Evolutionary conservation across 1,140 invertebrate species (phyloP).

Genomic region (Microvelia longipes): DNA sequence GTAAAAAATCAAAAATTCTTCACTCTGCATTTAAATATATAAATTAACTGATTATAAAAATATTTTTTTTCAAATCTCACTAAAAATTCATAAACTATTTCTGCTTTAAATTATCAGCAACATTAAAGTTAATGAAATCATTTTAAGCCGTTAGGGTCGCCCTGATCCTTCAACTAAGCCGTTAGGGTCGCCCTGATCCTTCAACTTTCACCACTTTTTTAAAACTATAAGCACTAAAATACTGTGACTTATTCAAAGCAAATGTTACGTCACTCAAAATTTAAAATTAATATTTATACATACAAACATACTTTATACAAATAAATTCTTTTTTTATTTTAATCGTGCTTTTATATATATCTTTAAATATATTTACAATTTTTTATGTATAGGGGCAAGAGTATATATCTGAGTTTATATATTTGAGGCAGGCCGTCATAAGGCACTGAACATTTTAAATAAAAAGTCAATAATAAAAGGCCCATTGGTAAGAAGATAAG

Average conservation of each 20-base stretch:
- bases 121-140: not conserved
- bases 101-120: not conserved
- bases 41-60: not conserved
- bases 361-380: not conserved
- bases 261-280: not conserved
- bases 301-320: not conserved
- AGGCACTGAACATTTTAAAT: no score
- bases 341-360: not conserved
- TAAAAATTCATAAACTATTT: no score
- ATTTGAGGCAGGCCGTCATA: not conserved
- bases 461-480: not conserved
- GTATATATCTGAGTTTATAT: not conserved
- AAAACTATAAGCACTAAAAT: not conserved
- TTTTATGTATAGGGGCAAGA: not conserved
- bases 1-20: not conserved
- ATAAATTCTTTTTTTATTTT: not conserved
- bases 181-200: not conserved
- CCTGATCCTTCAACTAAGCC: not conserved
- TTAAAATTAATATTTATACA: not conserved
- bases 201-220: not conserved
- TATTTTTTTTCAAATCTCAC: not conserved
- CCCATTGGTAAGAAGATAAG: not conserved
- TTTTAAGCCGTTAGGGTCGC: not conserved
- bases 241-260: not conserved
- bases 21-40: not conserved